Evolutionary conservation across 2,888 invertebrate genomes (phyloP), one percentile per base, ranked within the genome.

Genomic region (Gari tellinella): DNA sequence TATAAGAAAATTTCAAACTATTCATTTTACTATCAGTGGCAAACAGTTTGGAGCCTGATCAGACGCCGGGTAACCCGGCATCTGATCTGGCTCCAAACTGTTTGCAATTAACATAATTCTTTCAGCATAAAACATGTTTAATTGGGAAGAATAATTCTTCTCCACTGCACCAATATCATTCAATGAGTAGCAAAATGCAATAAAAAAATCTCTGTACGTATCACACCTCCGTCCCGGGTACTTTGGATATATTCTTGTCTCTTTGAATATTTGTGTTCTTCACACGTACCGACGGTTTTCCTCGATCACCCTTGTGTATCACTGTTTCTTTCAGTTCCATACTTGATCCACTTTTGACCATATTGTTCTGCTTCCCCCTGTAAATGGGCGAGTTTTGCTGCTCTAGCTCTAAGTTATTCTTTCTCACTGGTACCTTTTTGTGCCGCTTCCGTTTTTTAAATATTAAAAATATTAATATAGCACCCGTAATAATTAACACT

Each of bases 171-270:
- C 31, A 31, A 31, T 31, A 31, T 31, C 31, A 31, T 31, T 31
- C 31, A 31, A 10, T 31, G 31, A 31, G 31, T 31, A 31, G 31
- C 10, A 4, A 31, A 31, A 31, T 31, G 31, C 31, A 4, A 7
- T 7, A 31, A 31, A 4, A 31, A 31, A 7, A 31, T 31, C 31
- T 31, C 5, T 41, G 8, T 43, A 5, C 15, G n/a, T 17, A 61
- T 80, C 80, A 84, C 63, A 84, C 84, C 73, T 84, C 84, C 25
- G 84, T 84, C 37, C 84, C 84, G 52, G 67, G 62, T 23, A 52
- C 61, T 62, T 80, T 68, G 23, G 65, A 61, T 62, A 73, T 72
- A 48, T 80, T 82, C 68, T 76, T 74, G 62, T 80, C 77, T 56
- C 76, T 72, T 58, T 73, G 72, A 25, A 81, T 63, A 61, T 83